phyloP scores from a whole-genome alignment of 2,113 vertebrate species.

The Xenopus tropicalis region DNA sequence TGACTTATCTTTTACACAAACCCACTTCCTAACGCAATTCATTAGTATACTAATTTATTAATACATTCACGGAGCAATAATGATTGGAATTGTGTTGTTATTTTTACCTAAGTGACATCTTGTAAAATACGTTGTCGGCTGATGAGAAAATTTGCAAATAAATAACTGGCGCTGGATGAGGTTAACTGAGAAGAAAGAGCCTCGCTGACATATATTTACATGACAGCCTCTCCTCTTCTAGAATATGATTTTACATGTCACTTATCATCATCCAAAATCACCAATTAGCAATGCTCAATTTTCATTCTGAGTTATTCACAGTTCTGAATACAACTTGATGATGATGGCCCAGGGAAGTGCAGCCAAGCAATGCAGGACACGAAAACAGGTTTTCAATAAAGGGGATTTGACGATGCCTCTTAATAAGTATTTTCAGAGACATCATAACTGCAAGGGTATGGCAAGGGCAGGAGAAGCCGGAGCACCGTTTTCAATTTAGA shows the following conservation, averaged over 20 bases:
- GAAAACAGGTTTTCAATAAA: conserved; percentile 17
- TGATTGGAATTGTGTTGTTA: background rate
- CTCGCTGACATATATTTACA: background rate
- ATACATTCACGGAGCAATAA: background rate
- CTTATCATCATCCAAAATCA: conserved; percentile 26
- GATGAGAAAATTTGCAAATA: conserved; percentile 2
- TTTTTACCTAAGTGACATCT: background rate
- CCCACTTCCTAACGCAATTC: background rate
- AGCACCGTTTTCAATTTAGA: background rate
- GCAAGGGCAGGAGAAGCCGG: conserved; percentile 11
- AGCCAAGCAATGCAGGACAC: conserved; percentile 19
- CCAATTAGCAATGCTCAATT: conserved; percentile 21
- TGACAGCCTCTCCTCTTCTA: background rate
- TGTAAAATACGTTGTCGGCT: background rate
- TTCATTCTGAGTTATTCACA: conserved; percentile 15
- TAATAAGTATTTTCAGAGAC: conserved; percentile 22
- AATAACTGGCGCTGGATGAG: background rate
- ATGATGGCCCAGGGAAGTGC: conserved; percentile 25
- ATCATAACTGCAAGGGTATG: conserved; percentile 15
- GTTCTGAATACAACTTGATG: conserved; percentile 33
- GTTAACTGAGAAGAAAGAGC: conserved; percentile 1
- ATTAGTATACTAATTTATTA: background rate
- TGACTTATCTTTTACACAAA: too few species aligned
- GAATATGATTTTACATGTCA: conserved; percentile 15
- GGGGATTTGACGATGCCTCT: conserved; percentile 20